A percentile compares a stretch with the other conserved stretches of the same genome.
phyloP scores from a whole-genome alignment of 2,888 invertebrate genomes.

The Sipha maydis region DNA sequence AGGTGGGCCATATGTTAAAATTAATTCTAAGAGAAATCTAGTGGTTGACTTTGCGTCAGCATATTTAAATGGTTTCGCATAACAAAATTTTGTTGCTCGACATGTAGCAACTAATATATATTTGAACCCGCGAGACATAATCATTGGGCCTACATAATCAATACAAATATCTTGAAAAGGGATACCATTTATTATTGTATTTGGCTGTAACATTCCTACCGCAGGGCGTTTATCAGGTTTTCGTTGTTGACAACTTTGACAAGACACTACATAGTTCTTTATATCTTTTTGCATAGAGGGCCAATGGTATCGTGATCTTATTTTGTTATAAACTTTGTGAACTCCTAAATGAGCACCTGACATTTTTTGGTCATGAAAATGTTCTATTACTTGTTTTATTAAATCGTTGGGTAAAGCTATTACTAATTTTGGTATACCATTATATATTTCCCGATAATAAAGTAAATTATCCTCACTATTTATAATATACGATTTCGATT shows the following conservation, averaged over 20 bases:
- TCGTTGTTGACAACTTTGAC: background rate
- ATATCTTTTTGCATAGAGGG: too few relatives aligned
- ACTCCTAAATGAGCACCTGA: too few relatives aligned
- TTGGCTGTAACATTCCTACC: background rate
- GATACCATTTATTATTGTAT: background rate
- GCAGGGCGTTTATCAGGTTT: background rate
- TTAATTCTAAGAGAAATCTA: background rate
- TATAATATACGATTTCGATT: background rate
- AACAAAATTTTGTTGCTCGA: background rate
- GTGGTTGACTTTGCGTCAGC: background rate
- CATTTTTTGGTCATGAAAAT: too few relatives aligned
- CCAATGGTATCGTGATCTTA: too few relatives aligned
- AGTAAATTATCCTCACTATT: background rate
- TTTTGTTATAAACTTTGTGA: too few relatives aligned
- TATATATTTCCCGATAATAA: background rate
- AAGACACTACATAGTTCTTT: background rate
- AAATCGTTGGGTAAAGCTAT: background rate
- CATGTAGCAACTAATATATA: constrained; percentile 16
- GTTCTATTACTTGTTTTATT: too few relatives aligned
- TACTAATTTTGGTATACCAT: background rate
- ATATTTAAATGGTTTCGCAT: background rate
- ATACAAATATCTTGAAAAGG: constrained; percentile 1
- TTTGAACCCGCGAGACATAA: background rate
- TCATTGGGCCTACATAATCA: background rate
- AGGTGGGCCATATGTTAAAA: constrained; percentile 5